Evolutionary conservation across 2,888 invertebrate genomes (phyloP).

Genomic region (Agrotis clavis): DNA sequence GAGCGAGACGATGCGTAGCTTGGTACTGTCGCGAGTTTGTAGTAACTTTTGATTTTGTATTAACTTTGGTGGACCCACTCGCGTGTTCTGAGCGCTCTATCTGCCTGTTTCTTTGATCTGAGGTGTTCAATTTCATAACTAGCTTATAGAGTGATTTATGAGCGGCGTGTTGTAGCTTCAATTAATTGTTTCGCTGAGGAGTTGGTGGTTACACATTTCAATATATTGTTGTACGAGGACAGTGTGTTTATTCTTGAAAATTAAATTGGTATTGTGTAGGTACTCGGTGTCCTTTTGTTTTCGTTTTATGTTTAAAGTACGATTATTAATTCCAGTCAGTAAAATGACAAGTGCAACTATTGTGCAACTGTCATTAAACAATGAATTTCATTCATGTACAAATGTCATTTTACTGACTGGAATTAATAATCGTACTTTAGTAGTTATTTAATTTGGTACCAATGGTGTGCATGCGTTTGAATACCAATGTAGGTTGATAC

Average conservation of each 20-base stretch:
- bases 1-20: too few species aligned
- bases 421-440: too few species aligned
- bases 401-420: too few species aligned
- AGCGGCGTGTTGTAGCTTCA: constrained; percentile 21
- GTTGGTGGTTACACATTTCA: constrained; percentile 19
- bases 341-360: too few species aligned
- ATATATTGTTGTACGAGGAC: constrained; percentile 6
- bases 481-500: neutral
- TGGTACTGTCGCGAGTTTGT: too few species aligned
- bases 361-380: too few species aligned
- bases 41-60: too few species aligned
- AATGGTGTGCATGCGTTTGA: neutral
- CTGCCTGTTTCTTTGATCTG: too few species aligned
- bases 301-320: neutral
- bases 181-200: constrained; percentile 39
- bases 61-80: too few species aligned
- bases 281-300: neutral
- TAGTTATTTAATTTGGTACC: neutral
- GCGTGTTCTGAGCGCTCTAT: too few species aligned
- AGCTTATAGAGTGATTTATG: constrained; percentile 51
- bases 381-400: too few species aligned
- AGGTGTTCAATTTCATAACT: constrained; percentile 58
- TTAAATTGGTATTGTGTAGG: constrained; percentile 11
- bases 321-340: too few species aligned
- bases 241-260: constrained; percentile 8